Percentiles rank a stretch among this genome's conserved stretches.
Evolutionary conservation across 2,888 invertebrate species (phyloP).

Genomic region (Myathropa florea): DNA sequence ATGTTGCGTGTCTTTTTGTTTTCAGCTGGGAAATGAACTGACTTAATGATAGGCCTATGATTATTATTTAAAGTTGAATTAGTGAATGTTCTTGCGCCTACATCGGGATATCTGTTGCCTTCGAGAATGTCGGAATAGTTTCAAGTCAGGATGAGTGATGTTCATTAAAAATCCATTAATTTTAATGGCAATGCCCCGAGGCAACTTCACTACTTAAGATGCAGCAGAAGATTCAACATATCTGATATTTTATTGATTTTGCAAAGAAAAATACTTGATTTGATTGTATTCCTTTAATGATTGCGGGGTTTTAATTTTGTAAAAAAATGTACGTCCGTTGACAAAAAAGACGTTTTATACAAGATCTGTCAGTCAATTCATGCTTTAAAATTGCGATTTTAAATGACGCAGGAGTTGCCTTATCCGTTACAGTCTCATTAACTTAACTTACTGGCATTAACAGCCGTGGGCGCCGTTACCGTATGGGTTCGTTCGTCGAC

Average conservation of each 20-base stretch:
- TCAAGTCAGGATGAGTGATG: constrained; percentile 31
- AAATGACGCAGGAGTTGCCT: no score
- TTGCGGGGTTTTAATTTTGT: no score
- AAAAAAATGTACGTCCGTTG: no score
- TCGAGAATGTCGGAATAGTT: background rate
- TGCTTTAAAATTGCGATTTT: no score
- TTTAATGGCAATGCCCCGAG: constrained; percentile 16
- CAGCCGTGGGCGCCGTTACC: no score
- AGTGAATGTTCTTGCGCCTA: constrained; percentile 54
- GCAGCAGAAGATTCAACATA: background rate
- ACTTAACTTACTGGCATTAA: no score
- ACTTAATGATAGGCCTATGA: constrained; percentile 56
- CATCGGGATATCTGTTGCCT: constrained; percentile 15
- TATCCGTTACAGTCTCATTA: no score
- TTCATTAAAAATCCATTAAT: constrained; percentile 68
- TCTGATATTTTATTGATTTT: background rate
- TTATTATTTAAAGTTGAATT: constrained; percentile 66
- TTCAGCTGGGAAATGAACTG: constrained; percentile 42
- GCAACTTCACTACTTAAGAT: background rate
- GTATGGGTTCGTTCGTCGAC: no score
- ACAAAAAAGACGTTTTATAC: no score
- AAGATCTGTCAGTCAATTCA: no score
- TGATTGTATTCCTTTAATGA: no score
- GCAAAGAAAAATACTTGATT: background rate
- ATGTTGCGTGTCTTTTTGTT: constrained; percentile 57